A percentile compares a stretch with the other conserved stretches of the same genome.
phyloP scores from a whole-genome alignment of 2,888 invertebrate species.

The Aspidiotus rigidus region DNA sequence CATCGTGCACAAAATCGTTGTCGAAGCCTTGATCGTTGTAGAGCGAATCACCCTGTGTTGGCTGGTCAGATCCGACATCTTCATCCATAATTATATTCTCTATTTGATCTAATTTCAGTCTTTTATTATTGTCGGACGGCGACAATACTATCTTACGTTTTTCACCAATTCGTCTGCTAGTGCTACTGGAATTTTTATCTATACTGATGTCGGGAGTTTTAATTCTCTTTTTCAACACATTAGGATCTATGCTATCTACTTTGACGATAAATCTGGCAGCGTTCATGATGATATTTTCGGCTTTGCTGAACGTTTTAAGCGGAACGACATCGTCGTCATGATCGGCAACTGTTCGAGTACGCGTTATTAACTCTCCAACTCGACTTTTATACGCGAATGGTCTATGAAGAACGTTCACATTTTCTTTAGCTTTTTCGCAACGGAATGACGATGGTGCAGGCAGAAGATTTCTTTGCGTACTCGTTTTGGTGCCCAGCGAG shows the following conservation, averaged over 20 bases:
- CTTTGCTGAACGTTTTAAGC: conserved; percentile 23
- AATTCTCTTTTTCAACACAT: conserved; percentile 14
- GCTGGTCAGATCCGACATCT: not conserved
- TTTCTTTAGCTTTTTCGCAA: conserved; percentile 6
- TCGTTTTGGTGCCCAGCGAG: conserved; percentile 8
- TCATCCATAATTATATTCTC: conserved; percentile 25
- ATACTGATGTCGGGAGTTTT: conserved; percentile 26
- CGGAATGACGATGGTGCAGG: not conserved
- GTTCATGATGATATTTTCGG: conserved; percentile 26
- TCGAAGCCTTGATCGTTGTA: not conserved
- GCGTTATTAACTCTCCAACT: not conserved
- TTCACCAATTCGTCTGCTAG: not conserved
- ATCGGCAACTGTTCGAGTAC: not conserved
- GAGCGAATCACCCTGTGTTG: not conserved
- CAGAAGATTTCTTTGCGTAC: not conserved
- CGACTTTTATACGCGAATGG: not conserved
- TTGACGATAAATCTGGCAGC: conserved; percentile 24
- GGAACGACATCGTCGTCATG: conserved; percentile 13
- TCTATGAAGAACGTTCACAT: conserved; percentile 9
- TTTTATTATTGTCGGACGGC: not conserved
- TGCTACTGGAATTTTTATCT: not conserved
- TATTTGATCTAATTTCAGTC: conserved; percentile 21
- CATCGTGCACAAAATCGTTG: not conserved
- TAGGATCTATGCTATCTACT: conserved; percentile 18
- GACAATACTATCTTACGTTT: conserved; percentile 15